These are phyloP conservation scores for Oxytorus armatus DNA, from an alignment of 2,888 invertebrate genomes.

Conservation along the genomic window DNA sequence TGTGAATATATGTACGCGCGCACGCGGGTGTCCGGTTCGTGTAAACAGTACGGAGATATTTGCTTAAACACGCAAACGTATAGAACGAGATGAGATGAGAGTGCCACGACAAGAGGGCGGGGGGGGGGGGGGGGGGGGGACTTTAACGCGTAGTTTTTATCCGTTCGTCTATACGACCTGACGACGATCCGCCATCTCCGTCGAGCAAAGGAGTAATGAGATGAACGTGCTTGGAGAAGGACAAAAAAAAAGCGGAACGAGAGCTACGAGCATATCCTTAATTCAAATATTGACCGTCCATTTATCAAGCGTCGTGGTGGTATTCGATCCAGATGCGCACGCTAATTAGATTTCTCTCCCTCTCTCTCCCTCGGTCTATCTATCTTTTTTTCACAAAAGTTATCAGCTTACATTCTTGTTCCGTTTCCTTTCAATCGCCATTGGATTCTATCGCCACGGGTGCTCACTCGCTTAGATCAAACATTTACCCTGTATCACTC, in stretches of 20 bases:
- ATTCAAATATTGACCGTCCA: constrained; percentile 81
- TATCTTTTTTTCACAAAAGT: constrained; percentile 49
- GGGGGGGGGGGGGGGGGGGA: too few relatives aligned
- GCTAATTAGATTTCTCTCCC: constrained; percentile 76
- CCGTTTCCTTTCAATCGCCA: constrained; percentile 63
- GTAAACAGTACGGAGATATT: constrained; percentile 78
- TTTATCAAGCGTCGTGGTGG: constrained; percentile 77
- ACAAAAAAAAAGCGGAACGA: constrained; percentile 59
- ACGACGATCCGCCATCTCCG: constrained; percentile 50
- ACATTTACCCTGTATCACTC: constrained; percentile 49
- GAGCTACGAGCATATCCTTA: constrained; percentile 68
- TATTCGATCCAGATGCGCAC: constrained; percentile 72
- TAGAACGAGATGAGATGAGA: constrained; percentile 23
- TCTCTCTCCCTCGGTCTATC: constrained; percentile 62
- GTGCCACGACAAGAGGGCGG: too few relatives aligned
- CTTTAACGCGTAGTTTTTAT: constrained; percentile 52
- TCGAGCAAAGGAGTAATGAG: constrained; percentile 63
- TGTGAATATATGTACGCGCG: neutral
- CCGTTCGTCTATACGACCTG: constrained; percentile 36
- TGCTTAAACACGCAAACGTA: constrained; percentile 72
- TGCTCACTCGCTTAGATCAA: constrained; percentile 36
- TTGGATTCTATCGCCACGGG: constrained; percentile 45
- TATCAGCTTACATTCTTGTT: constrained; percentile 70
- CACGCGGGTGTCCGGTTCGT: constrained; percentile 64
- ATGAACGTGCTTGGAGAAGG: constrained; percentile 62